phyloP scores from a whole-genome alignment of 2,888 invertebrate species.

The Parthenolecanium corni region DNA sequence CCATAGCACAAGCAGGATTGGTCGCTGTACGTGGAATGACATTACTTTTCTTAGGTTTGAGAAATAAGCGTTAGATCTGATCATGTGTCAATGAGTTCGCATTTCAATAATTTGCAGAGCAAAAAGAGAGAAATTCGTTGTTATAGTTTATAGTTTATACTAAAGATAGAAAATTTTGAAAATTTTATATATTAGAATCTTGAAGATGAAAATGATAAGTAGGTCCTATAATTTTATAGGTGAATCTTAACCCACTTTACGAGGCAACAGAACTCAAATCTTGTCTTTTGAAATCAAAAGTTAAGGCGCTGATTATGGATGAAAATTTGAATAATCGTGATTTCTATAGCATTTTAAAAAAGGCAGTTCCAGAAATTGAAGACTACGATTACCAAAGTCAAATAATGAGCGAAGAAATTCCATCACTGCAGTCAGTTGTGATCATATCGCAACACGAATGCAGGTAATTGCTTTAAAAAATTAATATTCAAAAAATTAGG shows the following conservation, averaged over 20 bases:
- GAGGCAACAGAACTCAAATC: constrained; percentile 56
- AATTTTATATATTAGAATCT: too few relatives aligned
- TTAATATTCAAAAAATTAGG: too few relatives aligned
- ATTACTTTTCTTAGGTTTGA: background rate
- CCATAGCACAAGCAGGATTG: constrained; percentile 46
- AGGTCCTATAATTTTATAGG: too few relatives aligned
- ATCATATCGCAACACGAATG: constrained; percentile 1
- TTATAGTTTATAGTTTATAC: too few relatives aligned
- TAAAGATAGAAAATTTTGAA: too few relatives aligned
- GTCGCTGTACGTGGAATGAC: constrained; percentile 31
- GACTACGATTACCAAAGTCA: background rate
- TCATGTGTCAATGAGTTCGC: too few relatives aligned
- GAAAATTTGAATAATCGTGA: constrained; percentile 51
- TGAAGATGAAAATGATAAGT: too few relatives aligned
- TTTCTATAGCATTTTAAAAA: constrained; percentile 43
- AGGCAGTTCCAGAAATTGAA: constrained; percentile 7
- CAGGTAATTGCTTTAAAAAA: too few relatives aligned
- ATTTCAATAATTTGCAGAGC: too few relatives aligned
- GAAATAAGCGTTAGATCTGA: too few relatives aligned
- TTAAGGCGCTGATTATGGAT: constrained; percentile 54
- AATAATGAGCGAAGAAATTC: background rate
- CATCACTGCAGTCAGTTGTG: constrained; percentile 1
- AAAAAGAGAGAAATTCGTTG: too few relatives aligned
- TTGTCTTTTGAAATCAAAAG: constrained; percentile 56
- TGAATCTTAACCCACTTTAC: constrained; percentile 66